phyloP scores from a whole-genome alignment of 2,888 invertebrate genomes.

The Cacoxenus indagator region DNA sequence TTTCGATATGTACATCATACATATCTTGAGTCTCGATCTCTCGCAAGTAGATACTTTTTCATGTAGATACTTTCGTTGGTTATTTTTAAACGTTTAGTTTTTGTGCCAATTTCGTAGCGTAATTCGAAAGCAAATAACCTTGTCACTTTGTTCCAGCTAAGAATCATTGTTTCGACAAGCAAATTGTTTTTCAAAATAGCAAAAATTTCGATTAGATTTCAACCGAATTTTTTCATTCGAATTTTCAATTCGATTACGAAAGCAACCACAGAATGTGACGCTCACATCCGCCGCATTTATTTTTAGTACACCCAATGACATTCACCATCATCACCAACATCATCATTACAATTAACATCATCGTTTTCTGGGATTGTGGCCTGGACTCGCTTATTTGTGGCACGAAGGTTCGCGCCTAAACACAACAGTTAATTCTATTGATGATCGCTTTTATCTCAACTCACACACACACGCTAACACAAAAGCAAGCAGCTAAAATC shows the following conservation, averaged over 20 bases:
- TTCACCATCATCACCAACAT: too few relatives aligned
- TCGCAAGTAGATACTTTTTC: not conserved
- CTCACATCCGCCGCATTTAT: constrained; percentile 39
- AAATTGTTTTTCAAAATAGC: not conserved
- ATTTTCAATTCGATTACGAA: constrained; percentile 45
- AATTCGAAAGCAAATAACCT: constrained; percentile 3
- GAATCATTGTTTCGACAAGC: too few relatives aligned
- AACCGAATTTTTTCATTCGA: not conserved
- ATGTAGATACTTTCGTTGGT: not conserved
- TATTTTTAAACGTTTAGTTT: constrained; percentile 14
- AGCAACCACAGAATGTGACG: too few relatives aligned
- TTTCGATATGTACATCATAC: too few relatives aligned
- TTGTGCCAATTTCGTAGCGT: not conserved
- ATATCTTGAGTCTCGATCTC: too few relatives aligned
- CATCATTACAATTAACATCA: too few relatives aligned
- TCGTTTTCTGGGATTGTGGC: not conserved
- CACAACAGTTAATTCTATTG: too few relatives aligned
- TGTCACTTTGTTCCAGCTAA: constrained; percentile 7
- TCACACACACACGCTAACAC: not conserved
- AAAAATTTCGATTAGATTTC: constrained; percentile 27
- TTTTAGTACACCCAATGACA: constrained; percentile 48
- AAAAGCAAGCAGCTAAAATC: constrained; percentile 24
- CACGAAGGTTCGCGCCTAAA: not conserved
- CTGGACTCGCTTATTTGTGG: not conserved
- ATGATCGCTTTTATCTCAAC: too few relatives aligned